Conservation (phyloP, 2,888 invertebrate genomes). For the Malthinus seriepunctatus region DNA sequence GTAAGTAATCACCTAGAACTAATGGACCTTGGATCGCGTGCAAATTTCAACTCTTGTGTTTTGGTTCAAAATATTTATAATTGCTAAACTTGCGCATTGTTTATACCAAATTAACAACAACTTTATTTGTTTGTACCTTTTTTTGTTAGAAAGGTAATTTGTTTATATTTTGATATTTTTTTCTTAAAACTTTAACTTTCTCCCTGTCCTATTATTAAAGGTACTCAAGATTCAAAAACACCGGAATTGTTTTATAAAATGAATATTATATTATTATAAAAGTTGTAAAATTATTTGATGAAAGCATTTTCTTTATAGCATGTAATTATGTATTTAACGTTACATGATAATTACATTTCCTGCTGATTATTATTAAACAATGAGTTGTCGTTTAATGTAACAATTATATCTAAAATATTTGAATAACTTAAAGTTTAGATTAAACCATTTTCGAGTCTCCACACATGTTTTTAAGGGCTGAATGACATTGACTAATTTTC, state of each 20-base stretch:
- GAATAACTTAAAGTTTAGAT: background rate
- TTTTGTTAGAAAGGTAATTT: background rate
- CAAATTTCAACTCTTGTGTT: too few relatives aligned
- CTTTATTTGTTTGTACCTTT: background rate
- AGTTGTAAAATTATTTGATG: background rate
- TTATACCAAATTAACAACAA: too few relatives aligned
- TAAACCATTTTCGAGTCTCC: too few relatives aligned
- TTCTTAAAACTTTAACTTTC: background rate
- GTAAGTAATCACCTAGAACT: slow-evolving; percentile 4
- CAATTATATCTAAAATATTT: slow-evolving; percentile 4
- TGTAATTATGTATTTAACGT: slow-evolving; percentile 5
- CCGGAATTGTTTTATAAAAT: background rate
- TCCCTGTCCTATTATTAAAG: too few relatives aligned
- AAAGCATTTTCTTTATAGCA: slow-evolving; percentile 2
- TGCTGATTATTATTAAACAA: slow-evolving; percentile 3
- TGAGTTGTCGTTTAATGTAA: slow-evolving; percentile 7
- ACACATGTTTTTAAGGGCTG: too few relatives aligned
- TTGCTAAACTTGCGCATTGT: too few relatives aligned
- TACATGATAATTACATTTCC: slow-evolving; percentile 7
- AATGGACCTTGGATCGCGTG: background rate
- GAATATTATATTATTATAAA: slow-evolving; percentile 3
- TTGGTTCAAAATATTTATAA: too few relatives aligned
- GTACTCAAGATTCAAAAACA: background rate
- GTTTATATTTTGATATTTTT: background rate
- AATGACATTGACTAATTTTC: too few relatives aligned